Evolutionary conservation across 2,113 vertebrate genomes (phyloP).

Genomic region (Motacilla alba): DNA sequence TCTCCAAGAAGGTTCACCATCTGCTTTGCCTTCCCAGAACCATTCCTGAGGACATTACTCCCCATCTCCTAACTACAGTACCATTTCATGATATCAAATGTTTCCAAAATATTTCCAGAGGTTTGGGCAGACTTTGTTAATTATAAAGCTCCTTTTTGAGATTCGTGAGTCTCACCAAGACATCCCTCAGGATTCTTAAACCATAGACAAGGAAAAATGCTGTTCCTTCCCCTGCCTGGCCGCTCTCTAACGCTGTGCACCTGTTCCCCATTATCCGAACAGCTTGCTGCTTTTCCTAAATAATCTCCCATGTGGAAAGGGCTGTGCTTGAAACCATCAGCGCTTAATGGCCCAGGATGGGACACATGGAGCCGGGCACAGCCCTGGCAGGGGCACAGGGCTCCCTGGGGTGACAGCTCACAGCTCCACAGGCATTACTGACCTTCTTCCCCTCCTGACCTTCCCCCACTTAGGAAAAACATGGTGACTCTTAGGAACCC

Average conservation of each 20-base stretch:
- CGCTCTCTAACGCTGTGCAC: not conserved
- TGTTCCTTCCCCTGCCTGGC: not conserved
- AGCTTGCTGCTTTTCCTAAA: not conserved
- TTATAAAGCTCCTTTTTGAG: not conserved
- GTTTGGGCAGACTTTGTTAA: not conserved
- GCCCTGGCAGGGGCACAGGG: not conserved
- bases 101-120: not conserved
- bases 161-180: not conserved
- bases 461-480: not conserved
- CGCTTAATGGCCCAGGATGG: not conserved
- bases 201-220: not conserved
- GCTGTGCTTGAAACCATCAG: not conserved
- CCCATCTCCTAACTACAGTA: not conserved
- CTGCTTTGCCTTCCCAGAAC: not conserved
- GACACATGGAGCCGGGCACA: rapidly evolving
- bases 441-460: not conserved
- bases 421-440: not conserved
- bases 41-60: not conserved
- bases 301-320: not conserved
- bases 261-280: not conserved
- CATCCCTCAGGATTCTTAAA: not conserved
- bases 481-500: not conserved
- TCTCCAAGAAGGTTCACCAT: not conserved
- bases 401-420: rapidly evolving
- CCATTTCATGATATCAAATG: not conserved